Evolutionary conservation across 2,113 vertebrate genomes (phyloP).

Genomic region (Eurypyga helias): DNA sequence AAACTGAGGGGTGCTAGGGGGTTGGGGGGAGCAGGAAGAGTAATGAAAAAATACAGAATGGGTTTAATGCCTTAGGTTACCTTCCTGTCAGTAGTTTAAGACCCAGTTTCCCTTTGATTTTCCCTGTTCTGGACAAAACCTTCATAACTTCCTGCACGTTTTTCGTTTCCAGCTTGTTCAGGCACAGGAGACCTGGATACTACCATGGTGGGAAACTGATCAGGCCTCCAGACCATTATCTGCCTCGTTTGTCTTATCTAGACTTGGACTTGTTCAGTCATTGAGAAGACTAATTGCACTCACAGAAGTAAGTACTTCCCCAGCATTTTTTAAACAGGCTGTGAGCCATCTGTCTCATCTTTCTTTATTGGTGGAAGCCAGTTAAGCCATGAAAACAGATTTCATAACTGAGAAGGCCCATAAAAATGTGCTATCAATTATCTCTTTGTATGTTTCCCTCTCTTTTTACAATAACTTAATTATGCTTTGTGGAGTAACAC

Average conservation of each 20-base stretch:
- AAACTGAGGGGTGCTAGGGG: not conserved
- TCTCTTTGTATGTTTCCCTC: not conserved
- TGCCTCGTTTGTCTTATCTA: not conserved
- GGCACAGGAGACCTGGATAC: not conserved
- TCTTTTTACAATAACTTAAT: not conserved
- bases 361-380: not conserved
- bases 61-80: not conserved
- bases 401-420: not conserved
- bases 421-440: not conserved
- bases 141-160: not conserved
- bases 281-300: not conserved
- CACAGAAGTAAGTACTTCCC: not conserved
- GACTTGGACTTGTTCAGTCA: not conserved
- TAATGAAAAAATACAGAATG: not conserved
- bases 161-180: not conserved
- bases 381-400: not conserved
- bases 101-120: not conserved
- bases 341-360: not conserved
- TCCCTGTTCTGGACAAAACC: not conserved
- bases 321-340: not conserved
- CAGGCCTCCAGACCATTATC: not conserved
- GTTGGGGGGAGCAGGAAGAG: accelerated
- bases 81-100: not conserved
- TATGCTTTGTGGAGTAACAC: not conserved
- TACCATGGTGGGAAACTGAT: not conserved